Conservation (phyloP, 2,888 invertebrate species). For the Ariolimax columbianus region DNA sequence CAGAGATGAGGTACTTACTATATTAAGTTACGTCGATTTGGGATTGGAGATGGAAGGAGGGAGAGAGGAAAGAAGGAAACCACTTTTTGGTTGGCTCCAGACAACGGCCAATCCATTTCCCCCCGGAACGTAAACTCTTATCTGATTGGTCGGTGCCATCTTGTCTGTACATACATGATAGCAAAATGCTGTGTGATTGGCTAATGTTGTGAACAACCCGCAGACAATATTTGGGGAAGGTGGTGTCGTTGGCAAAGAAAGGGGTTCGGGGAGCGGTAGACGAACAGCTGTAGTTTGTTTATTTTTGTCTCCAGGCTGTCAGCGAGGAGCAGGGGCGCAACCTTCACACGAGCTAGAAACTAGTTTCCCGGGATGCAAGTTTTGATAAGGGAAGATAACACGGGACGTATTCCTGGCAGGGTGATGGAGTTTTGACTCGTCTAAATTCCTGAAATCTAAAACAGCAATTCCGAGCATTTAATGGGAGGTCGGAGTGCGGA, state of each 20-base stretch:
- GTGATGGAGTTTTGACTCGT: neutral
- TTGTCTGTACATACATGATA: neutral
- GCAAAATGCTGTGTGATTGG: neutral
- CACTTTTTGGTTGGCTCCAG: neutral
- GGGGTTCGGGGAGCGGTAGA: neutral
- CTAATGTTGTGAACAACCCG: neutral
- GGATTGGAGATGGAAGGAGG: neutral
- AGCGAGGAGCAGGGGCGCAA: neutral
- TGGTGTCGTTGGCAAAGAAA: neutral
- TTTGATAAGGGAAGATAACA: neutral
- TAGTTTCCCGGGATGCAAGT: neutral
- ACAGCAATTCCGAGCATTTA: neutral
- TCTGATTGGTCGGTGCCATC: conserved; percentile 30
- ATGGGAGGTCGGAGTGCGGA: too few species aligned
- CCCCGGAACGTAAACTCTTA: conserved; percentile 13
- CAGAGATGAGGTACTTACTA: neutral
- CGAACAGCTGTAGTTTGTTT: neutral
- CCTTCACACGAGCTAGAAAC: neutral
- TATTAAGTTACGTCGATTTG: too few species aligned
- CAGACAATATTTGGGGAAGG: neutral
- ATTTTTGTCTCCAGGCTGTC: neutral
- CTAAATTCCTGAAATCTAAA: neutral
- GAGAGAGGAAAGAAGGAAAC: neutral
- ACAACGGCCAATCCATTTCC: neutral
- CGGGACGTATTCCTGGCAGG: neutral